Base-by-base conservation (phyloP, 2,113 vertebrate genomes). In the Ictalurus punctatus region DNA sequence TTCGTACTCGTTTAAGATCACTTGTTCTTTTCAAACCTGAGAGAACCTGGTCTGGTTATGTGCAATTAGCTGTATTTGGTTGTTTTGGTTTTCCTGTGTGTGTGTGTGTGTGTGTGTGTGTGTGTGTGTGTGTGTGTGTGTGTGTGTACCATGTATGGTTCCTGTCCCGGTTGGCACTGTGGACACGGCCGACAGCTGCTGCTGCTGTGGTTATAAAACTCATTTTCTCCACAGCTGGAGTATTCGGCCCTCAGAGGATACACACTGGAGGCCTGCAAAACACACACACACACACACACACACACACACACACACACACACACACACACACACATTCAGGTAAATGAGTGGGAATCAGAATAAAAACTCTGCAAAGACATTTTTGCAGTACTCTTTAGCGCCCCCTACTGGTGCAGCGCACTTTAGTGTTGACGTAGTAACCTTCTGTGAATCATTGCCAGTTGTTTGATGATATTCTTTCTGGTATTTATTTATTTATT, bases 131-230 rank as follows among this genome's bases (percentile, higher is more conserved):
- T 84, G 80, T 84, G 23, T 83, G 63, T 85, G 76, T 76, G 83
- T 73, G 87, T 80, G 63, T 30, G 17, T 95, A 99, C 98, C 97
- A 98, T 97, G 90, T 97, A 96, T 0, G 98, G 98, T 91, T 99
- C 98, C 90, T 98, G 97, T 5, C 98, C 98, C 0, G 97, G 97
- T 90, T 97, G 97, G 2, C 98, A 99, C 83, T 96, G 97, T 56
- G 98, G 97, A 89, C 98, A 99, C 87, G 97, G 96, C 0, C 97
- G 97, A 93, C 98, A 99, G 94, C 96, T 96, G 91, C 97, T 98
- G 0, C 96, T 97, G 87, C 97, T 99, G 93, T 98, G 97, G 94
- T 99, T 99, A 94, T 97, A 97, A 94, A 98, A 99, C 81, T 99
- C 98, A 1, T 99, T 98, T 94, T 99, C 98, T 0, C 98, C 97